These are phyloP conservation scores for Alviniconcha strummeri DNA, from an alignment of 2,888 invertebrate genomes.

Conservation along the genomic window DNA sequence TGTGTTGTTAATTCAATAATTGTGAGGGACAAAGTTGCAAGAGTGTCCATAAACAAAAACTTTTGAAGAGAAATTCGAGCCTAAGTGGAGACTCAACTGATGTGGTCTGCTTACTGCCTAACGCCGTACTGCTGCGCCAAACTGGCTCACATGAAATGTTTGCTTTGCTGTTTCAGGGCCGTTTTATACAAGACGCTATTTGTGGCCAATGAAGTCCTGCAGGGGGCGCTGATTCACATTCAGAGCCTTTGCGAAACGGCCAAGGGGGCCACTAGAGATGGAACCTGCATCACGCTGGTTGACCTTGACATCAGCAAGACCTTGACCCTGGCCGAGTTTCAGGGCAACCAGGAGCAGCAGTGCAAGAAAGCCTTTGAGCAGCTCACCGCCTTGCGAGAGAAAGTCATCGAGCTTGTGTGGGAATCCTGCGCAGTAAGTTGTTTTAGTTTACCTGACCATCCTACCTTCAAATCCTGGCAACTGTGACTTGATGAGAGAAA, in stretches of 20 bases:
- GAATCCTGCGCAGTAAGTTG: conserved; percentile 70
- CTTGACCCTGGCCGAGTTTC: conserved; percentile 66
- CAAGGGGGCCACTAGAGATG: conserved; percentile 49
- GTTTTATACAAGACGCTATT: conserved; percentile 64
- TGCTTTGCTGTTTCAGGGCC: conserved; percentile 46
- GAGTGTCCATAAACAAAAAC: too few species aligned
- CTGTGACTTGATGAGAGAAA: too few species aligned
- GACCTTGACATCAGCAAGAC: conserved; percentile 60
- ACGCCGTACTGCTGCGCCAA: too few species aligned
- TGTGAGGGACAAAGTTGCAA: too few species aligned
- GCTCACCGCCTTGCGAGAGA: conserved; percentile 60
- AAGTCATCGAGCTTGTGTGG: conserved; percentile 69
- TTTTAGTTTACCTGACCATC: neutral
- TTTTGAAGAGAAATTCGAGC: too few species aligned
- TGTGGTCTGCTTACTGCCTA: too few species aligned
- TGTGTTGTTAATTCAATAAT: too few species aligned
- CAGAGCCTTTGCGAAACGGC: conserved; percentile 69
- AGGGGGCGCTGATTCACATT: conserved; percentile 70
- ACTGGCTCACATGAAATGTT: too few species aligned
- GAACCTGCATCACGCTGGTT: conserved; percentile 59
- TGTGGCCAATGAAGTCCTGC: conserved; percentile 70
- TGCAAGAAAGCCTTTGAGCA: conserved; percentile 56
- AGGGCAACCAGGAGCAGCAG: conserved; percentile 58
- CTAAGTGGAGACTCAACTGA: too few species aligned
- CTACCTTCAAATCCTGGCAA: too few species aligned